phyloP scores from a whole-genome alignment of 2,113 vertebrate species.

The Callionymus lyra region DNA sequence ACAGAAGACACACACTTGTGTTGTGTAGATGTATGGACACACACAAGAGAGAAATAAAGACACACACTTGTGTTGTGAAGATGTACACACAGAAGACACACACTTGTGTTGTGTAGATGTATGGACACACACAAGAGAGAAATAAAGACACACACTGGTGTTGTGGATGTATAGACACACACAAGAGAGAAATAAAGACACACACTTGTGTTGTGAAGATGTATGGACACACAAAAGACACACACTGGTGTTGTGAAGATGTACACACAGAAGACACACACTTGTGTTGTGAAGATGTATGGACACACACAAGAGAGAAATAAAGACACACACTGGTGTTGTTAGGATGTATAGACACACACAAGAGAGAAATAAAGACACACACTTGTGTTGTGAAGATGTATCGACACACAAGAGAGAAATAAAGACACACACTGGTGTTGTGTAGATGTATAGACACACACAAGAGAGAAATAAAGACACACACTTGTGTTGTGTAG shows the following conservation, averaged over 20 bases:
- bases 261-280: constrained; percentile 11
- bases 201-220: no score
- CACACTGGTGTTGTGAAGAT: no score
- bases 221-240: neutral
- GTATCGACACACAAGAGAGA: no score
- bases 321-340: no score
- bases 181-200: neutral
- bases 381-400: no score
- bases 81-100: neutral
- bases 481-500: no score
- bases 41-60: neutral
- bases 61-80: no score
- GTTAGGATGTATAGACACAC: neutral
- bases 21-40: no score
- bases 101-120: no score
- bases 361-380: neutral
- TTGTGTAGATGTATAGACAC: no score
- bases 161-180: neutral
- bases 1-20: neutral
- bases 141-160: neutral
- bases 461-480: no score
- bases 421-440: constrained; percentile 42
- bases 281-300: constrained; percentile 21
- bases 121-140: no score
- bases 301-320: neutral